Conservation (phyloP, 2,113 vertebrate genomes). For the Nematolebias whitei region DNA sequence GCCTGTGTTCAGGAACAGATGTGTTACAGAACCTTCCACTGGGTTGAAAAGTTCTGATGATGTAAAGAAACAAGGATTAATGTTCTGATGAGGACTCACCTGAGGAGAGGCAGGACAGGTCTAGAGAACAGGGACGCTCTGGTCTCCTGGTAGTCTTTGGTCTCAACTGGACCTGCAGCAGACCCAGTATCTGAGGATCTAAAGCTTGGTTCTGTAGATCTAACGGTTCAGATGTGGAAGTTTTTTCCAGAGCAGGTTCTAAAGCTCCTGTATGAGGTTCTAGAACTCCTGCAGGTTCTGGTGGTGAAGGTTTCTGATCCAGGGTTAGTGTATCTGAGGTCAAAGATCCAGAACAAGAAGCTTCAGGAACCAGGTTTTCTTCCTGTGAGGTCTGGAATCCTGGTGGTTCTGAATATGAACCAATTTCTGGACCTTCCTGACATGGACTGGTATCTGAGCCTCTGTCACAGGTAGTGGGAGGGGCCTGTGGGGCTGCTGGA, state of each 20-base stretch:
- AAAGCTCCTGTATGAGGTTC: conserved; percentile 3
- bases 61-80: not conserved
- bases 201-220: not conserved
- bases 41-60: no score
- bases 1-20: not conserved
- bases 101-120: conserved; percentile 85
- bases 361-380: not conserved
- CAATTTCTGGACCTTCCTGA: not conserved
- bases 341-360: not conserved
- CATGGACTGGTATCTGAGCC: not conserved
- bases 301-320: not conserved
- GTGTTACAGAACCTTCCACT: not conserved
- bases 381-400: not conserved
- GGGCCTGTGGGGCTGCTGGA: not conserved
- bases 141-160: conserved; percentile 82
- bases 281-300: not conserved
- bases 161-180: conserved; percentile 68
- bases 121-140: conserved; percentile 91
- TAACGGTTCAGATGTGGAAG: conserved; percentile 7
- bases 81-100: conserved; percentile 76
- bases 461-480: not conserved
- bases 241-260: not conserved
- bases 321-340: not conserved
- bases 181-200: conserved; percentile 9
- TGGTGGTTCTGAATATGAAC: not conserved